phyloP scores from a whole-genome alignment of 2,888 invertebrate genomes.

The Axea sp. region DNA sequence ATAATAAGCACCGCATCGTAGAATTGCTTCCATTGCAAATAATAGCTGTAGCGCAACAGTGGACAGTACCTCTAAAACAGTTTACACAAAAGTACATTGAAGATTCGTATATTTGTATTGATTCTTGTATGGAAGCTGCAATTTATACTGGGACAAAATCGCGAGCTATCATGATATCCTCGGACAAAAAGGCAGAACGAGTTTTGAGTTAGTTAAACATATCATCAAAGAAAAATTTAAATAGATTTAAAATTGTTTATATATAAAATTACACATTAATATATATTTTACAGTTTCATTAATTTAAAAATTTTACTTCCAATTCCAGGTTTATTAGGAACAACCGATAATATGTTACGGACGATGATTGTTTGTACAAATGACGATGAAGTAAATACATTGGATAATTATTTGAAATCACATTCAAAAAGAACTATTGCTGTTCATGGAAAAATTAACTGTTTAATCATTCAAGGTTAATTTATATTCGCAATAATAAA shows the following conservation, averaged over 20 bases:
- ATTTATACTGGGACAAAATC: conserved; percentile 84
- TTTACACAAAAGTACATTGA: conserved; percentile 81
- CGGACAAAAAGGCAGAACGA: conserved; percentile 79
- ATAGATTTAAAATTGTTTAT: no score
- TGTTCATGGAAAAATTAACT: conserved; percentile 71
- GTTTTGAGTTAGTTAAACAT: conserved; percentile 74
- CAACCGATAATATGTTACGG: conserved; percentile 75
- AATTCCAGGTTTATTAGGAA: conserved; percentile 79
- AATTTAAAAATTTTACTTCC: no score
- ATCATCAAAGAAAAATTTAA: no score
- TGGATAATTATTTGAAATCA: conserved; percentile 77
- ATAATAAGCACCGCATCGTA: conserved; percentile 49
- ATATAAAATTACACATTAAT: no score
- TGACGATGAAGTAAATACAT: conserved; percentile 80
- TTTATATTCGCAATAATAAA: no score
- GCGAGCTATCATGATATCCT: conserved; percentile 78
- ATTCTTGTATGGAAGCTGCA: conserved; percentile 87
- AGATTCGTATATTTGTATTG: conserved; percentile 85
- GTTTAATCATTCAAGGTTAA: conserved; percentile 81
- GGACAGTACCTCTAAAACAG: conserved; percentile 83
- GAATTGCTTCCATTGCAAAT: conserved; percentile 80
- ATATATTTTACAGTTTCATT: no score
- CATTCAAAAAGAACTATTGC: conserved; percentile 68
- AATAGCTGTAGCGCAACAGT: conserved; percentile 83
- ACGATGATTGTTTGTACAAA: conserved; percentile 84